Base-by-base conservation (phyloP, 2,113 vertebrate genomes). In the Halcyon senegalensis region DNA sequence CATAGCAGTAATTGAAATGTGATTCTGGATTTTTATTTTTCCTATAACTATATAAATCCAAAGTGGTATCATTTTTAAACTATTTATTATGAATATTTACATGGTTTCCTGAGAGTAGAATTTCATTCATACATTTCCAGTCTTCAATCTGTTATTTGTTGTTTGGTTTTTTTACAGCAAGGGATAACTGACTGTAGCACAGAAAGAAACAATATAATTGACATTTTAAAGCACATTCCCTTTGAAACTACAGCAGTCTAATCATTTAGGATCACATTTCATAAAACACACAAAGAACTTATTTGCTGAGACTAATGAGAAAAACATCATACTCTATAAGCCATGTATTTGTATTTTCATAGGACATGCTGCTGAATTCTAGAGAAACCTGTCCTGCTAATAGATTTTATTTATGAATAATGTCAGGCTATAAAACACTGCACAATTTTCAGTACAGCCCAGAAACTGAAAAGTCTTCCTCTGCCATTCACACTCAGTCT, bases 321-420 rank as follows among this genome's bases (percentile, higher is more conserved):
- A 94, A 96, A 97, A 64, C 4, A 44, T 6, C 30, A 68, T 76
- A 86, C 8, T 33, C 17, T 41, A 9, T 30, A 44, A 51, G 24
- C 8, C 41, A 76, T 64, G 53, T 77, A 75, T 87, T 33, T 37
- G 3, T 23, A 25, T 82, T 97, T 94, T 87, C 43, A 91, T 46
- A 77, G 21, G 77, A 56, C 18, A 91, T 0, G 1, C 13, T 81
- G 58, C 14, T 62, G 50, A 78, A 89, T 97, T 53, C 79, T 44
- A 90, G 83, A 59, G 3, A 51, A 77, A 53, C 17, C 4, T 56
- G 10, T 20, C 4, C 20, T 59, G 30, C 4, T 79, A 72, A 94
- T 94, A 94, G 87, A 87, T 68, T 74, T 93, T 84, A 84, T 96
- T 96, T 92, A 93, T 86, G 16, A 62, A 43, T 76, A 87, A 15